Percentiles rank a stretch among this genome's conserved stretches.
phyloP scores from a whole-genome alignment of 1,140 invertebrate genomes.

The Ceratoteleas bidentatus region DNA sequence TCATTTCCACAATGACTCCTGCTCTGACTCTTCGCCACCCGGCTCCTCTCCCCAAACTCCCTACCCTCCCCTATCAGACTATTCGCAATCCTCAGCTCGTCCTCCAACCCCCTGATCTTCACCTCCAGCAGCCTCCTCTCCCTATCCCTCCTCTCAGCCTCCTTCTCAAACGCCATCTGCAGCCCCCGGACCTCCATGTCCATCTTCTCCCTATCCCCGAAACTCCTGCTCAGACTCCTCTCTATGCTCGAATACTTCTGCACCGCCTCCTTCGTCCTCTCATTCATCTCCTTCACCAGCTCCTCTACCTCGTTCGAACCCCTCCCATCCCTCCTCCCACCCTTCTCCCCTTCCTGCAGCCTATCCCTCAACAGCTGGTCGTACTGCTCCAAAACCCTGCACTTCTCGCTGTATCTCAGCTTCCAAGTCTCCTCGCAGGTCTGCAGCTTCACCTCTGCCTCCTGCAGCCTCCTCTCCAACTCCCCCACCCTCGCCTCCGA shows the following conservation, averaged over 20 bases:
- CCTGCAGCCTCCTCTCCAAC: conserved; percentile 79
- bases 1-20: background rate
- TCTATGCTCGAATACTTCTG: conserved; percentile 73
- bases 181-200: conserved; percentile 70
- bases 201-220: conserved; percentile 73
- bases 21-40: background rate
- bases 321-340: too few species aligned
- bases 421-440: too few species aligned
- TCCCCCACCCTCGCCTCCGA: conserved; percentile 78
- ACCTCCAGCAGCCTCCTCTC: conserved; percentile 72
- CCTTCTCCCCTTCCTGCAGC: too few species aligned
- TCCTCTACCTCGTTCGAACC: too few species aligned
- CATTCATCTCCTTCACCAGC: too few species aligned
- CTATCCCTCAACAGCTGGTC: too few species aligned
- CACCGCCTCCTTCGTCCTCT: conserved; percentile 70
- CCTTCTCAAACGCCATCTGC: conserved; percentile 72
- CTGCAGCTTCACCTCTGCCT: too few species aligned
- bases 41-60: background rate
- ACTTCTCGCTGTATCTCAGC: too few species aligned
- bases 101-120: conserved; percentile 72
- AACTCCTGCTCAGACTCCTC: conserved; percentile 67
- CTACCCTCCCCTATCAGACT: background rate
- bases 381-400: too few species aligned
- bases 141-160: conserved; percentile 72
- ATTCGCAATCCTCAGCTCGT: conserved; percentile 65